A percentile compares a stretch with the other conserved stretches of the same genome.
Conservation (phyloP, 2,113 vertebrate species). For the Myotis lucifugus region DNA sequence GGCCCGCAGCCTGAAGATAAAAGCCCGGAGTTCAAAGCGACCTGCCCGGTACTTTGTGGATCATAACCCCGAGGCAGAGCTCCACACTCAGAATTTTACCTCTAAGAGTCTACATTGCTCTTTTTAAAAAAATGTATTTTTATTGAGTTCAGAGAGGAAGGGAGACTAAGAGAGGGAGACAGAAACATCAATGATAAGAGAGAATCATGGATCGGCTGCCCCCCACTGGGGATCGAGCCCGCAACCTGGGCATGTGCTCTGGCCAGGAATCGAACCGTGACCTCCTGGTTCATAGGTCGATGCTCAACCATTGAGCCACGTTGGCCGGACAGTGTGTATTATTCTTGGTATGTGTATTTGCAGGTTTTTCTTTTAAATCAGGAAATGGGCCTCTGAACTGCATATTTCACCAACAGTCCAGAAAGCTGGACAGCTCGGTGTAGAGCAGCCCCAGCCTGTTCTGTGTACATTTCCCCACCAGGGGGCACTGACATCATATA, state of each 20-base stretch:
- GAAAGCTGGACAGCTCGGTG: rapidly evolving
- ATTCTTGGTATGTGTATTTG: rapidly evolving
- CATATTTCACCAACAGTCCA: not conserved
- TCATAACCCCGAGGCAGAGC: not conserved
- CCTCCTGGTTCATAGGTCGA: no score
- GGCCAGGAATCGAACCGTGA: no score
- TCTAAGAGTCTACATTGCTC: not conserved
- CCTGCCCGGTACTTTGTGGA: not conserved
- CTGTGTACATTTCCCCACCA: not conserved
- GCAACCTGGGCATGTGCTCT: no score
- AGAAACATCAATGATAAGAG: no score
- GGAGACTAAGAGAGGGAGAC: no score
- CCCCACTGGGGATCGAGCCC: no score
- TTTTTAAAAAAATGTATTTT: no score
- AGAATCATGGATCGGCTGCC: no score
- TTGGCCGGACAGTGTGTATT: not conserved
- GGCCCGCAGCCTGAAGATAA: not conserved
- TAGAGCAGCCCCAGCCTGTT: not conserved
- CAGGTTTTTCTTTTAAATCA: not conserved
- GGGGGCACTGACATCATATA: not conserved
- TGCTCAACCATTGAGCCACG: no score
- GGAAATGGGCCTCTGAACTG: not conserved
- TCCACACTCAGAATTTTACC: not conserved
- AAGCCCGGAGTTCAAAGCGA: not conserved
- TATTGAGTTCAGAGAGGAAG: no score